Evolutionary conservation across 2,113 vertebrate genomes (phyloP).

Genomic region (Plecotus auritus): DNA sequence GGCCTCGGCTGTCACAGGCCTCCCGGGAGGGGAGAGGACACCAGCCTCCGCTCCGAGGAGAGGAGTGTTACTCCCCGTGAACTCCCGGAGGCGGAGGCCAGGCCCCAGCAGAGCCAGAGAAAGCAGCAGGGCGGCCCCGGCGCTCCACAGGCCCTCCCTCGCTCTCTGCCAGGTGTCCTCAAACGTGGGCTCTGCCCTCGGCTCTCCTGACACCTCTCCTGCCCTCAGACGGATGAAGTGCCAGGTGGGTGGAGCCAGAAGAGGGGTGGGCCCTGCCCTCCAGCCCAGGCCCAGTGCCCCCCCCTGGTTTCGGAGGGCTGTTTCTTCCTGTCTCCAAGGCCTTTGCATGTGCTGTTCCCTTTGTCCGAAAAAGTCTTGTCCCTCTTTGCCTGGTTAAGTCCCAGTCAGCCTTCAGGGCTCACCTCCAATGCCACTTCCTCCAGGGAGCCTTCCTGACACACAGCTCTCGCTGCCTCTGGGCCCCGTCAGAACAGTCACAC

Average conservation of each 20-base stretch:
- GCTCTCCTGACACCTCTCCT: not conserved
- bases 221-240: not conserved
- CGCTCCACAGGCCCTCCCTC: not conserved
- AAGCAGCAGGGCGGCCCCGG: not conserved
- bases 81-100: slow-evolving; percentile 44
- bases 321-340: not conserved
- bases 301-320: too few relatives aligned
- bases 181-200: not conserved
- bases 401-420: not conserved
- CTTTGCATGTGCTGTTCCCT: not conserved
- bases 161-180: not conserved
- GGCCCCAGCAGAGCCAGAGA: slow-evolving; percentile 45
- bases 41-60: not conserved
- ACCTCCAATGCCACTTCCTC: not conserved
- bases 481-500: not conserved
- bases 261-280: not conserved
- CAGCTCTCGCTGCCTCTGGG: too few relatives aligned
- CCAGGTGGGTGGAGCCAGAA: not conserved
- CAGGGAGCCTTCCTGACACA: not conserved
- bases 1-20: not conserved
- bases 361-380: not conserved
- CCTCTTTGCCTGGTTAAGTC: not conserved
- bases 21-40: not conserved
- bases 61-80: slow-evolving; percentile 48
- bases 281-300: too few relatives aligned